phyloP scores from a whole-genome alignment of 2,113 vertebrate genomes.

The Poeciliopsis occidentalis region DNA sequence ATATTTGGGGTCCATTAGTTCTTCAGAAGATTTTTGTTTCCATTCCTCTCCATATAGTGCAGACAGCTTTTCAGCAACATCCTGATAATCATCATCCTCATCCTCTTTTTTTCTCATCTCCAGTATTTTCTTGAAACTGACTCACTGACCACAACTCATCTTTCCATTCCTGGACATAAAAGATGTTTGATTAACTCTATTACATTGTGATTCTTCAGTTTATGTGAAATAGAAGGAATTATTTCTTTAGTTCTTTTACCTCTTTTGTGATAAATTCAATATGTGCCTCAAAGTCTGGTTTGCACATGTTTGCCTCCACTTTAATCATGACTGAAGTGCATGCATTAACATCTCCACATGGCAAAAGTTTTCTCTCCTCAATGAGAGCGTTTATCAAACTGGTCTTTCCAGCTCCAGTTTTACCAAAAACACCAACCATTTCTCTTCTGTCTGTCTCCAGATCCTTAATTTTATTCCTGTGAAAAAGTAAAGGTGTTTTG shows the following conservation, averaged over 20 bases:
- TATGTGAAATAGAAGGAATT: not conserved
- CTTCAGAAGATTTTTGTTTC: not conserved
- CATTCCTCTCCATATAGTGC: conserved; percentile 53
- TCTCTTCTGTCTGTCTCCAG: conserved; percentile 47
- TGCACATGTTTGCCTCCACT: conserved; percentile 44
- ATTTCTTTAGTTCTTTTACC: conserved; percentile 26
- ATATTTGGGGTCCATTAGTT: conserved; percentile 2
- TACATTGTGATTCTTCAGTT: not conserved
- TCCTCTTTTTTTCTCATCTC: not conserved
- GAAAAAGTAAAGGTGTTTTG: not conserved
- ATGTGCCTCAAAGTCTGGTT: conserved; percentile 47
- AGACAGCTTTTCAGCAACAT: conserved; percentile 21
- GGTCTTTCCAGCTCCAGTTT: conserved; percentile 68
- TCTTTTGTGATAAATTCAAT: conserved; percentile 65
- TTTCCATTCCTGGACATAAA: conserved; percentile 50
- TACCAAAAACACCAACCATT: conserved; percentile 68
- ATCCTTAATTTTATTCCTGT: conserved; percentile 21
- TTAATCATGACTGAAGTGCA: conserved; percentile 71
- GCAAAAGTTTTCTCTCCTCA: conserved; percentile 46
- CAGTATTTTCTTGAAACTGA: not conserved
- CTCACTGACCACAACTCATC: conserved; percentile 36
- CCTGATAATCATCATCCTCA: not conserved
- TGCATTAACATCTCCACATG: conserved; percentile 46
- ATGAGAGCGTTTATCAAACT: conserved; percentile 70
- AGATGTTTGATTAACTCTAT: fast-evolving